These are phyloP conservation scores for Hydrozoanthus gracilis DNA, from an alignment of 92 coral and sea anemone species.

Conservation along the genomic window DNA sequence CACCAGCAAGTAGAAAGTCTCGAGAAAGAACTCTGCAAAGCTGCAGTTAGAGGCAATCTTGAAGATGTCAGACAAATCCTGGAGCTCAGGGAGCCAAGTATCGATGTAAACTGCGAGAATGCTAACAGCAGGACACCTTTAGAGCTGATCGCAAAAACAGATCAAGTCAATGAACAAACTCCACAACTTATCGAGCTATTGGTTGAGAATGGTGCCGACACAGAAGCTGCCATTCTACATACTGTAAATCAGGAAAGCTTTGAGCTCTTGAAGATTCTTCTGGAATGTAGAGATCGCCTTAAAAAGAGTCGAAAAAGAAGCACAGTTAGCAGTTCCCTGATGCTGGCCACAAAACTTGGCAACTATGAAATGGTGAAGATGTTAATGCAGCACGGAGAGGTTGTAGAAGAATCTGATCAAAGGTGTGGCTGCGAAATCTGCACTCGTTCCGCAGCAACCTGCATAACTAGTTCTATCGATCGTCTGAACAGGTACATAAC, in stretches of 20 bases:
- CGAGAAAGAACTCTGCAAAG: background rate
- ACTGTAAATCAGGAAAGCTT: background rate
- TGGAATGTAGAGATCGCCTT: background rate
- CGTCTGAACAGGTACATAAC: background rate
- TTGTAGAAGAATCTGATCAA: background rate
- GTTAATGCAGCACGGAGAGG: background rate
- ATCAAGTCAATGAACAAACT: background rate
- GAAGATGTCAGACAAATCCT: background rate
- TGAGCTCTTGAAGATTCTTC: background rate
- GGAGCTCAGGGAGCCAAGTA: background rate
- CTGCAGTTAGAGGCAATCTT: background rate
- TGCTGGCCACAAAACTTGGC: no score
- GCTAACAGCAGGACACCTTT: no score
- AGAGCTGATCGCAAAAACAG: no score
- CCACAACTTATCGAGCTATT: background rate
- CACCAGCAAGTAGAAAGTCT: background rate
- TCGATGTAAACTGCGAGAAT: background rate
- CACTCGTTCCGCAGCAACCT: background rate
- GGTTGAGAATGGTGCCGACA: background rate
- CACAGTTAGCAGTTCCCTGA: background rate
- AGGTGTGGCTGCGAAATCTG: background rate
- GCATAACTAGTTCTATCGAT: background rate
- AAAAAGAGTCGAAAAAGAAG: background rate
- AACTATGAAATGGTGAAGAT: background rate
- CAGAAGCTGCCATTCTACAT: background rate